Percentiles rank a stretch among this genome's conserved stretches.
phyloP scores from a whole-genome alignment of 2,888 invertebrate species.

The Celastrina argiolus region DNA sequence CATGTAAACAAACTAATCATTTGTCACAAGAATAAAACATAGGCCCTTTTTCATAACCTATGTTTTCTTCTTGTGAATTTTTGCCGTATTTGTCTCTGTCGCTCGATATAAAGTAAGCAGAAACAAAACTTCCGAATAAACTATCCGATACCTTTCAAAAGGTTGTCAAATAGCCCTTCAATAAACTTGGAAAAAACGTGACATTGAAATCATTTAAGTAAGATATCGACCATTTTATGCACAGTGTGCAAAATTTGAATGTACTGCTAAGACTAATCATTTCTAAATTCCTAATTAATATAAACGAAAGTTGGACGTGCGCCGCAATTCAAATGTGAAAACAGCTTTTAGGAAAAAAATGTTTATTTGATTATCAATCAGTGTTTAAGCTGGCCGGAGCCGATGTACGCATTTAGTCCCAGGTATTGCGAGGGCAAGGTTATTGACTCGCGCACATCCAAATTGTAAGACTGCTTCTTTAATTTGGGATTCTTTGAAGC shows the following conservation, averaged over 20 bases:
- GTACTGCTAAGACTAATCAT: too few relatives aligned
- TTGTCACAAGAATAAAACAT: not conserved
- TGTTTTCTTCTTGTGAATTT: too few relatives aligned
- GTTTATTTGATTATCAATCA: slow-evolving; percentile 55
- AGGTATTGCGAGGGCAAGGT: slow-evolving; percentile 57
- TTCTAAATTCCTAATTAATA: not conserved
- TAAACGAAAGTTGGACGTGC: not conserved
- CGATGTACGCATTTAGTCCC: slow-evolving; percentile 49
- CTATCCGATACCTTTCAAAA: too few relatives aligned
- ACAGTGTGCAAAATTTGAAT: too few relatives aligned
- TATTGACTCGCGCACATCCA: slow-evolving; percentile 56
- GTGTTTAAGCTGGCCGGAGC: slow-evolving; percentile 45
- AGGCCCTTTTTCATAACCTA: too few relatives aligned
- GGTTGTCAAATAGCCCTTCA: too few relatives aligned
- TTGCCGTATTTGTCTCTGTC: too few relatives aligned
- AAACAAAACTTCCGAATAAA: too few relatives aligned
- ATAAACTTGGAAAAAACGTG: too few relatives aligned
- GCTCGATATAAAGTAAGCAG: too few relatives aligned
- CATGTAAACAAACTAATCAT: not conserved
- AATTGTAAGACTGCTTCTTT: slow-evolving; percentile 28
- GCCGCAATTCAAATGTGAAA: slow-evolving; percentile 23
- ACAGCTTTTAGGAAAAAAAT: slow-evolving; percentile 36
- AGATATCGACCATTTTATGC: too few relatives aligned
- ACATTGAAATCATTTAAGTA: too few relatives aligned
- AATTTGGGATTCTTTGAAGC: slow-evolving; percentile 9